Conservation (phyloP, 2,888 invertebrate species). For the Acleris literana region DNA sequence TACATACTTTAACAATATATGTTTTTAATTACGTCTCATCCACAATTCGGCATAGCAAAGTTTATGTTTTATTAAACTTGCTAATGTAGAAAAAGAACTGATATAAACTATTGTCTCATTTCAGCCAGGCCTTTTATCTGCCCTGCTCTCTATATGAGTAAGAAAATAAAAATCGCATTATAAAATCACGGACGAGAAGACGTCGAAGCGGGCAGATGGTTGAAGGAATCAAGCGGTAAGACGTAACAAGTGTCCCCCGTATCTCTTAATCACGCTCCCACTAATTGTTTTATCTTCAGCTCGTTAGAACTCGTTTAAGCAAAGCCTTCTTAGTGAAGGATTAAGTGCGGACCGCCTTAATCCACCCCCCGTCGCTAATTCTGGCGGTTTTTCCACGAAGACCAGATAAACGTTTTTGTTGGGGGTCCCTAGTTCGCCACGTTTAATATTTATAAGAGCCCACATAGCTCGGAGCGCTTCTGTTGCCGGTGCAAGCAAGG, state of each 20-base stretch:
- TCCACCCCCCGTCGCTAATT: slow-evolving; percentile 81
- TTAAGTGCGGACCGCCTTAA: slow-evolving; percentile 82
- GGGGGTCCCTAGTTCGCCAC: slow-evolving; percentile 64
- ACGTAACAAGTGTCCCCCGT: slow-evolving; percentile 82
- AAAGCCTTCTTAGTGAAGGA: slow-evolving; percentile 84
- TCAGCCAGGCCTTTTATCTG: too few species aligned
- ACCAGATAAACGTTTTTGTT: slow-evolving; percentile 82
- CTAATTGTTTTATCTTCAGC: slow-evolving; percentile 84
- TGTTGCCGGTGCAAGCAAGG: slow-evolving; percentile 70
- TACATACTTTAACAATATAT: too few species aligned
- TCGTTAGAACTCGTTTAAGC: slow-evolving; percentile 84
- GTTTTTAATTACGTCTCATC: too few species aligned
- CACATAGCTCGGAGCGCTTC: slow-evolving; percentile 69
- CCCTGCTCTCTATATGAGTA: too few species aligned
- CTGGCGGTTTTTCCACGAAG: slow-evolving; percentile 80
- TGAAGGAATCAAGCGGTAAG: slow-evolving; percentile 58
- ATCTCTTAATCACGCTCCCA: slow-evolving; percentile 81
- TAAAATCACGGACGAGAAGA: too few species aligned
- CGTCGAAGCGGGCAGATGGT: slow-evolving; percentile 46
- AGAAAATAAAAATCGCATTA: too few species aligned
- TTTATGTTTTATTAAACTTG: too few species aligned
- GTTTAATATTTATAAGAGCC: slow-evolving; percentile 81
- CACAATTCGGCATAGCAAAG: too few species aligned
- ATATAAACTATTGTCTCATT: too few species aligned
- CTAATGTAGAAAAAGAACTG: too few species aligned